These are phyloP conservation scores for Dicentrarchus labrax DNA, from an alignment of 2,113 vertebrate species.

Conservation along the genomic window DNA sequence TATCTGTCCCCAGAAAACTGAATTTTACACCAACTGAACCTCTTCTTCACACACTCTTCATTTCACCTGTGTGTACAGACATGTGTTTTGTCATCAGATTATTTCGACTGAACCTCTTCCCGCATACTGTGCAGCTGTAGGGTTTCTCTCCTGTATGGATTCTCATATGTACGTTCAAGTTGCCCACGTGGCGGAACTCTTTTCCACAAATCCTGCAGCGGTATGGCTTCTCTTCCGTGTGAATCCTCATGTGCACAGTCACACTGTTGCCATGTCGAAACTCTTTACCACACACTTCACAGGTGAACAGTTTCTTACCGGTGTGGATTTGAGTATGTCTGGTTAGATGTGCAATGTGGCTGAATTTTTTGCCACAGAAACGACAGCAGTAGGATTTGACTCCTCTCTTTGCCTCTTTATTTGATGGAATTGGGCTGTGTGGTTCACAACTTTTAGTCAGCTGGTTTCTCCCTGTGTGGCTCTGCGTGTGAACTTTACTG, in stretches of 20 bases:
- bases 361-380: slow-evolving; percentile 17
- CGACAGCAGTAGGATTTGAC: slow-evolving; percentile 5
- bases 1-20: not conserved
- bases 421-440: not conserved
- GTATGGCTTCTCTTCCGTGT: slow-evolving; percentile 13
- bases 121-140: not conserved
- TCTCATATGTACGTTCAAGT: slow-evolving; percentile 14
- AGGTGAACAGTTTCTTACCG: not conserved
- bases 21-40: not conserved
- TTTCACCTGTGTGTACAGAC: not conserved
- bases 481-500: not conserved
- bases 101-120: slow-evolving; percentile 20
- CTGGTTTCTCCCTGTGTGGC: not conserved
- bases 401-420: not conserved
- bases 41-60: not conserved
- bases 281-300: slow-evolving; percentile 33
- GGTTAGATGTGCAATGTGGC: slow-evolving; percentile 2
- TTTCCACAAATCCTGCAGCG: slow-evolving; percentile 7
- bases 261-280: slow-evolving; percentile 25
- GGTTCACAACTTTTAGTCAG: not conserved
- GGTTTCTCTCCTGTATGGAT: slow-evolving; percentile 26
- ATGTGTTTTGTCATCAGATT: slow-evolving; percentile 35
- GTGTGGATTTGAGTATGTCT: not conserved
- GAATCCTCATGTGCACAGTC: slow-evolving; percentile 29
- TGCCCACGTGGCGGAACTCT: slow-evolving; percentile 6